Evolutionary conservation across 2,888 invertebrate genomes (phyloP).

Genomic region (Hydroisotoma schaefferi): DNA sequence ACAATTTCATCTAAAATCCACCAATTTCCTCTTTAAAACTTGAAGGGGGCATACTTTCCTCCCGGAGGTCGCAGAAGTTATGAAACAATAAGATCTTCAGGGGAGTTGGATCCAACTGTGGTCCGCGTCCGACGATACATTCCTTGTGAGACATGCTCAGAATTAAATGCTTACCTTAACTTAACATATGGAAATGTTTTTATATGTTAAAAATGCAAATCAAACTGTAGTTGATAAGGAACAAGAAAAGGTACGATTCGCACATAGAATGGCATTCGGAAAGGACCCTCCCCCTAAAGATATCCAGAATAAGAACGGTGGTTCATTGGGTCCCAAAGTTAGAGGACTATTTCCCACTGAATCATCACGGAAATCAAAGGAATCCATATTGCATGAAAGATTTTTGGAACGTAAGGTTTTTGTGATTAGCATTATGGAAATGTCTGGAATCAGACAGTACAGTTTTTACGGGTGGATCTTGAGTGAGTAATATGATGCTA

Average conservation of each 20-base stretch:
- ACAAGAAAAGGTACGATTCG: slow-evolving; percentile 35
- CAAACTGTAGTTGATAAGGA: slow-evolving; percentile 28
- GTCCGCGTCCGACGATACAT: neutral
- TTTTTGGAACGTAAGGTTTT: slow-evolving; percentile 28
- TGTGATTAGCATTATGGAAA: neutral
- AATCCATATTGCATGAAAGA: slow-evolving; percentile 18
- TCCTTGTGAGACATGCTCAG: neutral
- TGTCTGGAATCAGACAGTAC: neutral
- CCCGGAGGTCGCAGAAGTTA: slow-evolving; percentile 17
- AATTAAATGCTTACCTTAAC: neutral
- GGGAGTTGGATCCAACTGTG: slow-evolving; percentile 27
- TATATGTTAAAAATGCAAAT: neutral
- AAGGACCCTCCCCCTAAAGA: slow-evolving; percentile 21
- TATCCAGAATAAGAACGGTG: slow-evolving; percentile 1
- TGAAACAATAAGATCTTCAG: slow-evolving; percentile 26
- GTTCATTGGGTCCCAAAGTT: neutral
- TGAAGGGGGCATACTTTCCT: neutral
- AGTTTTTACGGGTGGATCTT: neutral
- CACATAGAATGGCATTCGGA: slow-evolving; percentile 41
- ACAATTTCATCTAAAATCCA: too few species aligned
- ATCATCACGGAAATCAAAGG: slow-evolving; percentile 5
- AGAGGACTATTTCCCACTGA: neutral
- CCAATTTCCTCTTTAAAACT: too few species aligned
- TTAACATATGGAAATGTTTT: neutral
- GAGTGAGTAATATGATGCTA: neutral